Evolutionary conservation across 2,113 vertebrate genomes (phyloP).

Genomic region (Ammodytes dubius): DNA sequence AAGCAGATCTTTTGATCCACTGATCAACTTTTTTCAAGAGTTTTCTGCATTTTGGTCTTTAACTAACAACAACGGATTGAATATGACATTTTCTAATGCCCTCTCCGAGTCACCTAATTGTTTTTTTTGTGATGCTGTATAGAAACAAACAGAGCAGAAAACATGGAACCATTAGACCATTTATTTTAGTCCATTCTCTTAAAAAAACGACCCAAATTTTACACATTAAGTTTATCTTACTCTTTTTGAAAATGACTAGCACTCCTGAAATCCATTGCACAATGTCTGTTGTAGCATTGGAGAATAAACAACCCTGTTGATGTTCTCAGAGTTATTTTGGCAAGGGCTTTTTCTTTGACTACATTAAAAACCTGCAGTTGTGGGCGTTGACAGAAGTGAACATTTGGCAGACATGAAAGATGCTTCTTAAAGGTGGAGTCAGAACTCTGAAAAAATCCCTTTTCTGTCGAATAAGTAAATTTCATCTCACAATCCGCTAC

Average conservation of each 20-base stretch:
- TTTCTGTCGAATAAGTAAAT: no score
- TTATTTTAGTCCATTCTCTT: not conserved
- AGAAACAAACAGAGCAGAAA: not conserved
- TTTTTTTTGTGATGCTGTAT: not conserved
- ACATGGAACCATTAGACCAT: not conserved
- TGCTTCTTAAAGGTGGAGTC: not conserved
- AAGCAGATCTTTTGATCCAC: not conserved
- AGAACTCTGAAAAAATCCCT: no score
- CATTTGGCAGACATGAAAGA: not conserved
- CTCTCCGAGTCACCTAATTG: not conserved
- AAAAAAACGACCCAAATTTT: not conserved
- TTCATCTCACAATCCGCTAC: no score
- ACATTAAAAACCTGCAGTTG: not conserved
- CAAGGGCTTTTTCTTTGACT: not conserved
- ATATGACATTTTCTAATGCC: not conserved
- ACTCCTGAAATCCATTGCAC: not conserved
- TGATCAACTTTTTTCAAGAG: not conserved
- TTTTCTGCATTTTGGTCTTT: not conserved
- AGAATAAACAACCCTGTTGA: not conserved
- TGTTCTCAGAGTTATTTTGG: not conserved
- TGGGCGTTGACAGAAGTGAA: not conserved
- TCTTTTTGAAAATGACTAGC: not conserved
- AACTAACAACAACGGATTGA: not conserved
- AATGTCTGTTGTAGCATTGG: not conserved
- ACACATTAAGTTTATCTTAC: not conserved